These are phyloP conservation scores for Bombyx mori DNA, from an alignment of 1,140 invertebrate genomes.

Conservation along the genomic window DNA sequence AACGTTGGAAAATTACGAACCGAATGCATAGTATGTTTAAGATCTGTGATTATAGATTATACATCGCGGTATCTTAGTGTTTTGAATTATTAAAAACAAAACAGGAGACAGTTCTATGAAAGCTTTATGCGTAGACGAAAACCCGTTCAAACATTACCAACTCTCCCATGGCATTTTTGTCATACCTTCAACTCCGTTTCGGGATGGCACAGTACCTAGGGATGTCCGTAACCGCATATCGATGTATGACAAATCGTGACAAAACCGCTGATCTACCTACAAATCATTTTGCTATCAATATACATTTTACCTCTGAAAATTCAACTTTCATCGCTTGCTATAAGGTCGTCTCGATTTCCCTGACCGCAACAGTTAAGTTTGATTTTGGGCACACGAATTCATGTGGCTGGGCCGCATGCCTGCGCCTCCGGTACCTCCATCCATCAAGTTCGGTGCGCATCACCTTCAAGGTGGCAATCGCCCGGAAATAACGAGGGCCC, in stretches of 20 bases:
- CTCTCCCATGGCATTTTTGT: conserved; percentile 48
- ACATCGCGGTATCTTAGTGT: too few relatives aligned
- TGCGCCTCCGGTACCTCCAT: conserved; percentile 46
- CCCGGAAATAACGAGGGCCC: conserved; percentile 44
- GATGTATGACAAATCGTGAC: conserved; percentile 66
- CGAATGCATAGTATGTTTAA: too few relatives aligned
- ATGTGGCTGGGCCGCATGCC: conserved; percentile 50
- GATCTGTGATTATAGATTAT: too few relatives aligned
- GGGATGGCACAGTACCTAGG: conserved; percentile 26
- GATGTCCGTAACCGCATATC: conserved; percentile 44
- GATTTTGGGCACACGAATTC: conserved; percentile 34
- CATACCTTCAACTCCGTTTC: conserved; percentile 47
- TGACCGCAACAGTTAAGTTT: conserved; percentile 19
- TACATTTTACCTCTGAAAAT: conserved; percentile 11
- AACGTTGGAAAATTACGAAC: too few relatives aligned
- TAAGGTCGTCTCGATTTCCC: conserved; percentile 11
- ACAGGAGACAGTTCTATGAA: too few relatives aligned
- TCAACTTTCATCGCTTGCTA: conserved; percentile 15
- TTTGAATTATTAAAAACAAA: too few relatives aligned
- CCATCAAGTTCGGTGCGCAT: conserved; percentile 63
- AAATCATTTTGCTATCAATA: conserved; percentile 7
- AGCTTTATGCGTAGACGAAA: too few relatives aligned
- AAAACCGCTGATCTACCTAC: conserved; percentile 64
- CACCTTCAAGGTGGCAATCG: conserved; percentile 58
- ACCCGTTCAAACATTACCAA: too few relatives aligned